These are phyloP conservation scores for Erythrocercus mccallii DNA, from an alignment of 2,113 vertebrate genomes.

Conservation along the genomic window DNA sequence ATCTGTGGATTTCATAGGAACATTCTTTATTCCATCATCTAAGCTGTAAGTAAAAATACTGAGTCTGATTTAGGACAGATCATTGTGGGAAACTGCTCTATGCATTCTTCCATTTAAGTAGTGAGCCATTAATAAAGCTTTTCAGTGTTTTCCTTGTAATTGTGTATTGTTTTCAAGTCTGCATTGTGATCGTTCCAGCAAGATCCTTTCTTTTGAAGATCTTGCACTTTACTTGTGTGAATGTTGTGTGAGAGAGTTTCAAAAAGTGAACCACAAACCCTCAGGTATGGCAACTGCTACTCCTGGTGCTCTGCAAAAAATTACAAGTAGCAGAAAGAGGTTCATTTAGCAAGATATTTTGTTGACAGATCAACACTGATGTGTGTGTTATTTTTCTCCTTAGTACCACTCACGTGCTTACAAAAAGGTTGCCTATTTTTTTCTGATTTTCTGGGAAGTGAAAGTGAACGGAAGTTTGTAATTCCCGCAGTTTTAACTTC, in stretches of 20 bases:
- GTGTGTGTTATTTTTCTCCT: not conserved
- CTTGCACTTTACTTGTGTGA: not conserved
- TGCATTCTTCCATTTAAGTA: not conserved
- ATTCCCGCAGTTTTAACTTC: not conserved
- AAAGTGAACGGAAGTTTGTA: not conserved
- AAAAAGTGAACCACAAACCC: not conserved
- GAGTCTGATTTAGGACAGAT: not conserved
- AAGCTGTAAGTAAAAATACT: not conserved
- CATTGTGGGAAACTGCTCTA: fast-evolving
- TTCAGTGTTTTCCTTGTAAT: not conserved
- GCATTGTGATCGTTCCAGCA: not conserved
- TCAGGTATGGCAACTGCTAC: not conserved
- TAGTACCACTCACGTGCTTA: not conserved
- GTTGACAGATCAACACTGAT: not conserved
- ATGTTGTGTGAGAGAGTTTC: not conserved
- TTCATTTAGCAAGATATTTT: not conserved
- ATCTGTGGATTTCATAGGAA: not conserved
- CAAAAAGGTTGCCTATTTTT: not conserved
- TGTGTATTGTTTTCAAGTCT: not conserved
- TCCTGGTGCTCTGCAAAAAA: not conserved
- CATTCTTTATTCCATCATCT: fast-evolving
- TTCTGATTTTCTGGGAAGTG: not conserved
- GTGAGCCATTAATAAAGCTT: not conserved
- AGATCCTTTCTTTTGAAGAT: not conserved
- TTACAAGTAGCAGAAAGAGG: not conserved